Evolutionary conservation across 2,888 invertebrate genomes (phyloP), one percentile per base, ranked within the genome.

Genomic region (Sipunculus nudus): DNA sequence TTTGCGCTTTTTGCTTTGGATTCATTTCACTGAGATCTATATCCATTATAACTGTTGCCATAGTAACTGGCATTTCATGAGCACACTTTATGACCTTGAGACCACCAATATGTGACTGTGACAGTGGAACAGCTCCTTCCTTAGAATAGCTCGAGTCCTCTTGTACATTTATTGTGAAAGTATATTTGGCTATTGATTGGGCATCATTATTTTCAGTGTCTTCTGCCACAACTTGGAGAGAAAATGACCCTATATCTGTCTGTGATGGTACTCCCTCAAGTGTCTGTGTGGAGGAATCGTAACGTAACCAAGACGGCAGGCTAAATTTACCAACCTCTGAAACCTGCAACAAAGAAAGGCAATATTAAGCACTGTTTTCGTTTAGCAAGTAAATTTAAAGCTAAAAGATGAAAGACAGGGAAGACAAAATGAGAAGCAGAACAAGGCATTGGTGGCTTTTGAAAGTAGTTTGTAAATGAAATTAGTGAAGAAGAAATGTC

Each of bases 221-320:
- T 21, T 67, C 57, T 28, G 82, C 82, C 41, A 74, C 67, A 23
- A 85, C 82, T 61, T 80, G 76, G 28, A 85, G 71, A 66, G 88
- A 88, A 65, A 88, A 88, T 78, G 90, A 87, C 49, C 91, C 92
- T 13, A 89, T 80, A 79, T 93, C 75, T 29, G 70, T 48, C 38
- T 76, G 74, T 3, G 75, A 69, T 0, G 93, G 92, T 55, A 93
- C 87, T 21, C 93, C 93, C 81, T 89, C 88, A 77, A 93, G 87
- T 58, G 89, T 86, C n/a, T 89, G 89, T 66, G 88, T 88, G 54
- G 85, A 86, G 55, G 88, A 87, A 82, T 92, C 90, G 84, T 91
- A 91, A 67, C 88, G 86, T 73, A 84, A 64, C 84, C 84, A 84
- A 3, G 63, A 53, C 13, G 84, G 84, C 6, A 84, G 73, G 23